Evolutionary conservation across 2,797 vertebrate genomes (phyloP), one percentile per base, ranked within the genome.

Genomic region (Geotrypetes seraphini): DNA sequence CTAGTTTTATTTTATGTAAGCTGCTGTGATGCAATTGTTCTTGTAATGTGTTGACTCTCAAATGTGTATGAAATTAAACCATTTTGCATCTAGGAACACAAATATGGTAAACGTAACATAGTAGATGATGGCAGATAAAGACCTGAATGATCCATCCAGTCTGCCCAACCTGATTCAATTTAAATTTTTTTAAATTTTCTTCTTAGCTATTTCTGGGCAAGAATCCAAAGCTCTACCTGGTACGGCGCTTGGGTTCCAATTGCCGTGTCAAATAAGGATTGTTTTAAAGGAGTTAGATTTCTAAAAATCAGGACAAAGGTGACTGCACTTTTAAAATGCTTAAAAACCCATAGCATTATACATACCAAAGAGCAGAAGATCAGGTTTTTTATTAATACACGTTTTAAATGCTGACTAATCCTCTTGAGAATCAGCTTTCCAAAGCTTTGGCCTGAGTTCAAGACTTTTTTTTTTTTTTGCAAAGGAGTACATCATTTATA

Each of bases 361-460:
- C 35, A 57, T 66, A 77, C 73, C 57, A 51, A 71, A 63, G 59
- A 39, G 50, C 57, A 57, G 66, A 86, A 85, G 75, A 87, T 88
- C 78, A 78, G 76, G 81, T 75, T 82, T n/a, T 84, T 85, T 86
- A 87, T 87, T 90, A 91, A 91, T 88, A 83, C 82, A 85, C 73
- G 67, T 84, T 85, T 84, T 89, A 82, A 85, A 87, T 83, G 83
- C 86, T 76, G 65, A 78, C 82, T 87, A 87, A 86, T 85, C 73
- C 75, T 82, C 84, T 78, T 27, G 72, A 76, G 81, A 87, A 81
- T 78, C 71, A 71, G 78, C 79, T 84, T 81, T 64, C 81, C 74
- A 72, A 77, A 81, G 79, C 78, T 67, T 57, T 83, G 82, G 75
- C 75, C 56, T 68, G 70, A 60, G 65, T 76, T 84, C 76, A 75